Evolutionary conservation across 2,113 vertebrate species (phyloP), one percentile per base, ranked within the genome.

Genomic region (Dolichotis patagonum): DNA sequence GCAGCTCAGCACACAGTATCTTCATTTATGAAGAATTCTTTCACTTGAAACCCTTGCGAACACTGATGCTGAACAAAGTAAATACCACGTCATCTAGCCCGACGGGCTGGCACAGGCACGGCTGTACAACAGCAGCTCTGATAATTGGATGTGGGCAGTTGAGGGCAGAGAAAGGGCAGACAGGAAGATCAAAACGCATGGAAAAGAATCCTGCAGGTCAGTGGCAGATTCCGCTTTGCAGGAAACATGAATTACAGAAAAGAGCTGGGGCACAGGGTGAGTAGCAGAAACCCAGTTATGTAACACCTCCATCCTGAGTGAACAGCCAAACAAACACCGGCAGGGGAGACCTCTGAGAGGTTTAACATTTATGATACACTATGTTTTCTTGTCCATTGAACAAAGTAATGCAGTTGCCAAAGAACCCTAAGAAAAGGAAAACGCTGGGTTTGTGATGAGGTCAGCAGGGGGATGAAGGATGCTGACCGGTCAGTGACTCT

Each of bases 151-250:
- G 17, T 35, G 13, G 81, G 91, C 49, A 10, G 32, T 8, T 5
- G 14, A 43, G 49, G 82, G 24, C 65, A 80, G 54, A 90, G 85
- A 84, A 67, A 73, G n/a, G 65, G 0, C n/a, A 83, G 35, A 71
- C 30, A 46, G 69, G 0, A 7, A 65, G 43, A 85, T 69, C 67
- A 19, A 58, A 65, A 43, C 3, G 60, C 41, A 69, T 69, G 62
- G 65, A 38, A 63, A 94, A 88, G 82, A 94, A 96, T 77, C 78
- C 88, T 43, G 11, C 86, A 43, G 8, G 43, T 69, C 85, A 82
- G 46, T 6, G 58, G 77, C 92, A 97, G 75, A 87, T 69, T 63
- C 56, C 38, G 81, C 90, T 83, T 43, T 56, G 65, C 77, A 90
- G 90, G 89, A 91, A 96, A 83, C 41, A 78, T 0, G 0, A 93